Evolutionary conservation across 2,797 vertebrate species (phyloP), one percentile per base, ranked within the genome.

Genomic region (Borostomias antarcticus): DNA sequence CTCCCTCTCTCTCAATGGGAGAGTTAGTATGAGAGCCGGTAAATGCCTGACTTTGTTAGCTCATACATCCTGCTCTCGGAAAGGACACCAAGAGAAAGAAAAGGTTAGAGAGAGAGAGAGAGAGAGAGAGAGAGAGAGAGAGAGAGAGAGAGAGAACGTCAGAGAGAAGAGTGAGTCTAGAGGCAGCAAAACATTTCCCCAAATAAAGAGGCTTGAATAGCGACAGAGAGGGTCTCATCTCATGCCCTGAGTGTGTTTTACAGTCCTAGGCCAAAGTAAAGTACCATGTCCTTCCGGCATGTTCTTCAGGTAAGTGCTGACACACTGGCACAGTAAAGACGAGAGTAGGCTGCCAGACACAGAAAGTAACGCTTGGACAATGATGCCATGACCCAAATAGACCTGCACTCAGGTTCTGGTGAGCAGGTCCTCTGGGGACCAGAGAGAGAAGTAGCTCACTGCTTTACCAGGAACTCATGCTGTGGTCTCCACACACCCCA

Each of bases 341-440:
- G 51, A 53, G 52, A 15, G 52, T 17, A 54, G n/a, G 32, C n/a
- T n/a, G n/a, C n/a, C n/a, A 10, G n/a, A 52, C 23, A 9, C 10
- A 28, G 50, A 6, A 32, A 58, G 64, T 30, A 33, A 28, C 30
- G 30, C 71, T 64, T 76, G 68, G 67, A 75, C 76, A 84, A 74
- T 75, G 72, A 81, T 77, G 68, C 75, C 78, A 76, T 78, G 86
- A 82, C 79, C 85, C 78, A 85, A 73, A 86, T 85, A 53, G n/a
- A 43, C 66, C 64, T 75, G 82, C 84, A 86, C 84, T 83, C 69
- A 58, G 51, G 63, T 63, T 65, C 45, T 62, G 26, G 7, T 1
- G 59, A 70, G 58, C 47, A 25, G 21, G 52, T 81, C 76, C 72
- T 72, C 11, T 4, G 67, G 70, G 81, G 77, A 66, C 28, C 1